Conservation (phyloP, 2,888 invertebrate species). For the Synanthedon andrenaeformis region DNA sequence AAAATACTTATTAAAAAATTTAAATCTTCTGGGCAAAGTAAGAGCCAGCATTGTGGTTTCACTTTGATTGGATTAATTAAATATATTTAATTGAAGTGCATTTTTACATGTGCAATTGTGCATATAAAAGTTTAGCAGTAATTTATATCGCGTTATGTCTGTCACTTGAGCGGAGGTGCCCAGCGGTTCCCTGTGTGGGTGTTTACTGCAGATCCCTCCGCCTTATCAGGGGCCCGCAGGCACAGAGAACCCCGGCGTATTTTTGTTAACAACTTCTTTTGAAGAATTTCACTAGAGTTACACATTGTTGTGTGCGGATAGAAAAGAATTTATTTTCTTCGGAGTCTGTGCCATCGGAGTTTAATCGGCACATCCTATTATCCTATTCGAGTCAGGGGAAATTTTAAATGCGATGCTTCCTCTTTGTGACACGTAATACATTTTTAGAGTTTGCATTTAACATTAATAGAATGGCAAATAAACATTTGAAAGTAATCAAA, state of each 20-base stretch:
- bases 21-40: no score
- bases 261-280: constrained; percentile 66
- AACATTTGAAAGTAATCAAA: no score
- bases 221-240: constrained; percentile 59
- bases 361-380: neutral
- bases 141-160: neutral
- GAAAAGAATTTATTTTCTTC: constrained; percentile 38
- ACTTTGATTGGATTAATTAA: no score
- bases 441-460: no score
- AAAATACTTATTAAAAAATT: no score
- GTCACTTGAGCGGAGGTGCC: neutral
- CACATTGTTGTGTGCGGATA: constrained; percentile 28
- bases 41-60: no score
- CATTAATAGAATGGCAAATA: no score
- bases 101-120: no score
- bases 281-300: constrained; percentile 42
- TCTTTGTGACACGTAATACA: no score
- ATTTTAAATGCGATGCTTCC: neutral
- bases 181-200: constrained; percentile 13
- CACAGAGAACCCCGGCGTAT: constrained; percentile 41
- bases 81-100: no score
- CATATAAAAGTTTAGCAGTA: no score
- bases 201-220: constrained; percentile 40
- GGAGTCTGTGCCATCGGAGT: neutral
- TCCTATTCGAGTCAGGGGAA: neutral